These are phyloP conservation scores for Caenorhabditis inopinata DNA, from an alignment of 1,140 invertebrate species.

Conservation along the genomic window DNA sequence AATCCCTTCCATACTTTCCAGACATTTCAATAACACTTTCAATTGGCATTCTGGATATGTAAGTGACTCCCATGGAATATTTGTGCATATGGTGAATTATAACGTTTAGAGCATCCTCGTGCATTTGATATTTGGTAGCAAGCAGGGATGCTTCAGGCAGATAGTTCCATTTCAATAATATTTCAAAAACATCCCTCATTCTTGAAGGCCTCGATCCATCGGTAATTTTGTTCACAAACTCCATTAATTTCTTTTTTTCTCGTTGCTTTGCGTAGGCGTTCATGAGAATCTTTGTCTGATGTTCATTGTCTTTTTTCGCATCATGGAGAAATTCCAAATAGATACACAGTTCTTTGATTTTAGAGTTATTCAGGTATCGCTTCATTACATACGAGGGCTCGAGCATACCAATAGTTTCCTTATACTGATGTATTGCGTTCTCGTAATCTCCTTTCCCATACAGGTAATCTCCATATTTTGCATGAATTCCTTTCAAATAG, in stretches of 20 bases:
- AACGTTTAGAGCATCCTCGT: background rate
- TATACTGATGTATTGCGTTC: conserved; percentile 62
- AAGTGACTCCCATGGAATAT: background rate
- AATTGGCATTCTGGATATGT: background rate
- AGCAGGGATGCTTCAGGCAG: background rate
- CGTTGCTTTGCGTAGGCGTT: conserved; percentile 58
- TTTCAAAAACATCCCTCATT: conserved; percentile 18
- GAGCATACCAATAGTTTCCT: conserved; percentile 60
- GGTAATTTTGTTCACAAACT: conserved; percentile 54
- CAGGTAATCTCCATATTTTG: conserved; percentile 64
- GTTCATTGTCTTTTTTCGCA: conserved; percentile 48
- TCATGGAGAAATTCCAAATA: conserved; percentile 61
- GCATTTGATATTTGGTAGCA: conserved; percentile 7
- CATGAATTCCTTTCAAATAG: conserved; percentile 54
- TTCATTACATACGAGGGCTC: conserved; percentile 65
- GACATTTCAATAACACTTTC: conserved; percentile 21
- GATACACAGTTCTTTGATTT: conserved; percentile 44
- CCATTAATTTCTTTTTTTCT: conserved; percentile 49
- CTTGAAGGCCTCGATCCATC: background rate
- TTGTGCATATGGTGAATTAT: conserved; percentile 20
- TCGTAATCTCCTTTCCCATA: conserved; percentile 64
- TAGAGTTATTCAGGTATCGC: conserved; percentile 32
- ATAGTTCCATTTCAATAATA: background rate
- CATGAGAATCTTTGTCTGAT: conserved; percentile 60
- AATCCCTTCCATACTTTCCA: conserved; percentile 20